phyloP scores from a whole-genome alignment of 2,797 vertebrate genomes.

The Phataginus tricuspis region DNA sequence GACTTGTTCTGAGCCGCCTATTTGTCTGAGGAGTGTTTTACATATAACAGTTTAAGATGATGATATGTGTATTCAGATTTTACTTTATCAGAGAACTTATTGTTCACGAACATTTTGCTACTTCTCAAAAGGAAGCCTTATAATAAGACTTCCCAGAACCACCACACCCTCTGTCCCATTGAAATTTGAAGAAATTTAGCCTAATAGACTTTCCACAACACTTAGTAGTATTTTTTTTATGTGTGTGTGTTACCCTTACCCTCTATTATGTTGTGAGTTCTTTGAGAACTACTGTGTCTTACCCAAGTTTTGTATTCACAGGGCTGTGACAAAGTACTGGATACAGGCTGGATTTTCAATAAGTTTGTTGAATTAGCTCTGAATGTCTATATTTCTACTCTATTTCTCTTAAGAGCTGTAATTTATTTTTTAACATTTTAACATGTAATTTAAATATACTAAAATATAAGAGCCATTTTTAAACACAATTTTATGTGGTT shows the following conservation, averaged over 20 bases:
- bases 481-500: neutral
- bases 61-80: neutral
- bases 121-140: neutral
- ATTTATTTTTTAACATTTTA: conserved; percentile 5
- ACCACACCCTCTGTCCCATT: neutral
- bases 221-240: neutral
- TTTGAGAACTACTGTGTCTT: neutral
- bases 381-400: conserved; percentile 34
- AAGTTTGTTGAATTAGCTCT: neutral
- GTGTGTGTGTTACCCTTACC: neutral
- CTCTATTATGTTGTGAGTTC: neutral
- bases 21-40: conserved; percentile 30
- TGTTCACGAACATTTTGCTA: neutral
- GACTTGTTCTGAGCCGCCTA: neutral
- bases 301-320: neutral
- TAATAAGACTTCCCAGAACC: conserved; percentile 8
- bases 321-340: neutral
- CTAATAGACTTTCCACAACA: neutral
- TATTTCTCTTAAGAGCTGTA: neutral
- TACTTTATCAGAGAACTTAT: conserved; percentile 41
- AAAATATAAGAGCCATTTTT: conserved; percentile 53
- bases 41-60: conserved; percentile 15
- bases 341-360: conserved; percentile 16
- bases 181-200: neutral
- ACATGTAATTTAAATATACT: conserved; percentile 45